Base-by-base conservation (phyloP, 2,888 invertebrate species). In the Parnassius orleans region DNA sequence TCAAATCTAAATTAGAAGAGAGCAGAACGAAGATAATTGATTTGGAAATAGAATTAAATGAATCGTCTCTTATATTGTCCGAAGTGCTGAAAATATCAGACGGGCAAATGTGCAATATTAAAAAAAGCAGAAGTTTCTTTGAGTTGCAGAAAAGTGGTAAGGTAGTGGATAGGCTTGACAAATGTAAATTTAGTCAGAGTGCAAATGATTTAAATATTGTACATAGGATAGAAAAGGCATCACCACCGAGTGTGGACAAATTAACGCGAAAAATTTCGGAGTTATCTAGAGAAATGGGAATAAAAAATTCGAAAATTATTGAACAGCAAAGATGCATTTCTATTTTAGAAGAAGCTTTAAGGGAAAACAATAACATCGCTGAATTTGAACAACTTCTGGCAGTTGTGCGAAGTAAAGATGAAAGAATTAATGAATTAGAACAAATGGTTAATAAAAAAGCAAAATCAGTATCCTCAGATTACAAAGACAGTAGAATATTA, bases 341-440 rank as follows among this genome's bases (percentile, higher is more conserved):
- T 1, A 92, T 92, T 56, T 72, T 93, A 65, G 93, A 92, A 80
- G 92, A 92, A 43, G 92, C 93, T 7, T 78, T 93, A 52, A 84
- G 90, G 70, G 92, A 93, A 57, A 92, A 93, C 70, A 92, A 93
- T 65, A 92, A 93, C 68, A 92, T 93, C 68, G 92, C 92, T 33
- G 93, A 93, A 68, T 89, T 94, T 61, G 92, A 93, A 72, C 93
- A 93, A 71, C 78, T 94, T 51, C 77, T 93, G 65, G 89, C 92
- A 7, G 90, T 93, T 9, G 87, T 94, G 9, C 86, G 93, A 65
- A 92, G 92, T 69, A 95, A 94, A 82, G 93, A 94, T 62, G 93
- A 93, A 66, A 92, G 96, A 68, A 95, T 97, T 60, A 93, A 94
- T 75, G 96, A 97, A 77, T 86, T 98, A 70, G 97, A 96, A 80